Percentiles rank a stretch among this genome's conserved stretches.
phyloP scores from a whole-genome alignment of 2,797 vertebrate species.

The Podarcis lilfordi region DNA sequence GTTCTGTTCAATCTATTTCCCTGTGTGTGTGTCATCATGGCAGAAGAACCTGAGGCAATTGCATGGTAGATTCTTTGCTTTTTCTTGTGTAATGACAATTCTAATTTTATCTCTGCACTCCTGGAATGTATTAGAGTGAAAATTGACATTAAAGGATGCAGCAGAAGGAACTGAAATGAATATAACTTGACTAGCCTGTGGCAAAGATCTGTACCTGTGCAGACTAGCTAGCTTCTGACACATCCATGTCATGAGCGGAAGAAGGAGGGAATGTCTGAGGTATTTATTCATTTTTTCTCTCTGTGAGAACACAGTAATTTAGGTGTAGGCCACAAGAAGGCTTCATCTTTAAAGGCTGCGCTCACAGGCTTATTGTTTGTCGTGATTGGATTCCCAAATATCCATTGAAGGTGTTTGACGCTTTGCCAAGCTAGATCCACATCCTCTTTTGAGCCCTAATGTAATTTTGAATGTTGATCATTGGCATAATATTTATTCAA shows the following conservation, averaged over 20 bases:
- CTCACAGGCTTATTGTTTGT: background rate
- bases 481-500: background rate
- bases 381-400: background rate
- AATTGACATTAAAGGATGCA: conserved; percentile 9
- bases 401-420: fast-evolving
- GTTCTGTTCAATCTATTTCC: conserved; percentile 15
- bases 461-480: background rate
- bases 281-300: background rate
- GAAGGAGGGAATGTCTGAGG: conserved; percentile 3
- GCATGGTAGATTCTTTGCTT: background rate
- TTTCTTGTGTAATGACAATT: conserved; percentile 16
- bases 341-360: background rate
- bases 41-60: conserved; percentile 11
- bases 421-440: background rate
- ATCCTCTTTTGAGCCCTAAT: background rate
- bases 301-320: background rate
- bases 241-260: background rate
- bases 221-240: background rate
- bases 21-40: background rate
- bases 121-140: background rate
- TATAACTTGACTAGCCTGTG: background rate
- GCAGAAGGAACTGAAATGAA: background rate
- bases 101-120: background rate
- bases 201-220: background rate
- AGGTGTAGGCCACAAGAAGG: background rate